Conservation (phyloP, 2,797 vertebrate genomes). For the Silurus lanzhouensis region DNA sequence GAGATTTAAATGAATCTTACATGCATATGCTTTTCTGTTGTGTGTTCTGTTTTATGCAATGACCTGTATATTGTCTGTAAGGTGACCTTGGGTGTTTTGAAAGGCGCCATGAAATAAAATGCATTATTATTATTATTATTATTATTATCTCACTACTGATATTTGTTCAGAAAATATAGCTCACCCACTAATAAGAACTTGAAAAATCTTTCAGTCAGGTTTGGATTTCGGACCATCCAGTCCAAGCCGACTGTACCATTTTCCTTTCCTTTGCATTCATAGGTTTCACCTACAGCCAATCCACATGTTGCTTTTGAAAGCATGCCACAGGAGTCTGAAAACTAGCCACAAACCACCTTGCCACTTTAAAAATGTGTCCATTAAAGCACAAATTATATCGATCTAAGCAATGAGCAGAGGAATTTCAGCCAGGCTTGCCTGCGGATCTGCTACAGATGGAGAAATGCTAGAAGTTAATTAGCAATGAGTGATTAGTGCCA, state of each 20-base stretch:
- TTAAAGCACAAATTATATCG: not conserved
- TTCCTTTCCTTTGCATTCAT: not conserved
- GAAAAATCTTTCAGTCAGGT: not conserved
- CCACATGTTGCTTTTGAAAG: not conserved
- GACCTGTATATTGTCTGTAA: too few relatives aligned
- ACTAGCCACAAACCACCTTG: constrained; percentile 2
- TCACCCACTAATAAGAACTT: not conserved
- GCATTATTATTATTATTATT: too few relatives aligned
- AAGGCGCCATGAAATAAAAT: too few relatives aligned
- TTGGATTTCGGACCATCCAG: not conserved
- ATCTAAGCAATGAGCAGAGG: not conserved
- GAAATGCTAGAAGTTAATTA: constrained; percentile 45
- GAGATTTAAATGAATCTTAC: too few relatives aligned
- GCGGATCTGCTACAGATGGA: constrained; percentile 31
- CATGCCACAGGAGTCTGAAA: not conserved
- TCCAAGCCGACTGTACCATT: not conserved
- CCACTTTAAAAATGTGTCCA: constrained; percentile 1
- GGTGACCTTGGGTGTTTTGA: too few relatives aligned
- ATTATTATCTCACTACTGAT: not conserved
- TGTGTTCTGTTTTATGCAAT: too few relatives aligned
- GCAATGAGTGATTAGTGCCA: constrained; percentile 24
- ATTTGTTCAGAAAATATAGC: not conserved
- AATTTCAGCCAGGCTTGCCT: not conserved
- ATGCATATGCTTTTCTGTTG: too few relatives aligned
- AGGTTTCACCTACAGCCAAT: not conserved